Evolutionary conservation across 1,140 invertebrate species (phyloP).

Genomic region (Anadara kagoshimensis): DNA sequence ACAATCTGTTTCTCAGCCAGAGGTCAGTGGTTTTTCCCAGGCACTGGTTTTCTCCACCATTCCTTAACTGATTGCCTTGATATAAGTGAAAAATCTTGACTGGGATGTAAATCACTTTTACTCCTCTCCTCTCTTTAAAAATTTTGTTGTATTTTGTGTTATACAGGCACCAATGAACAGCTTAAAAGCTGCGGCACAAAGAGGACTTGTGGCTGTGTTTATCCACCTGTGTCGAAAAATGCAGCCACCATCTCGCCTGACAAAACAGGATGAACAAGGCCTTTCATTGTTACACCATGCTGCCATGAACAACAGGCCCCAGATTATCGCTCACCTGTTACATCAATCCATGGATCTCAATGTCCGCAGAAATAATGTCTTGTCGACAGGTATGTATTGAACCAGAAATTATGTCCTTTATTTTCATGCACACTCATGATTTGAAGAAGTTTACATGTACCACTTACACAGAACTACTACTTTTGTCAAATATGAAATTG

Average conservation of each 20-base stretch:
- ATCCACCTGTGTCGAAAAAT: constrained; percentile 64
- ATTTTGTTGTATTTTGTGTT: no score
- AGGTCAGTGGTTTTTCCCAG: no score
- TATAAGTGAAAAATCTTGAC: no score
- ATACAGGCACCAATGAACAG: no score
- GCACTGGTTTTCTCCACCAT: no score
- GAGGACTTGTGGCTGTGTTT: constrained; percentile 71
- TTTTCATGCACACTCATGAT: neutral
- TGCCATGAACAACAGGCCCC: constrained; percentile 70
- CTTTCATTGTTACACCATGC: constrained; percentile 71
- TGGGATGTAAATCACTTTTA: no score
- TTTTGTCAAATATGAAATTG: neutral
- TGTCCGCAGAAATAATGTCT: constrained; percentile 64
- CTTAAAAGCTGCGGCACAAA: constrained; percentile 62
- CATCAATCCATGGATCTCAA: constrained; percentile 70
- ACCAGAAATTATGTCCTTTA: neutral
- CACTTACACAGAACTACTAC: neutral
- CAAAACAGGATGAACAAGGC: constrained; percentile 72
- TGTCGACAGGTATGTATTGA: constrained; percentile 63
- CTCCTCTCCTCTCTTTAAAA: no score
- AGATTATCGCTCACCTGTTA: constrained; percentile 68
- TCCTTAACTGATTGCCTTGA: no score
- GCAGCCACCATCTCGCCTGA: constrained; percentile 61
- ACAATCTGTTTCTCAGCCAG: no score
- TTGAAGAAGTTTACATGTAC: neutral